These are phyloP conservation scores for Zaprionus lineosus DNA, from an alignment of 2,888 invertebrate species.

Conservation along the genomic window DNA sequence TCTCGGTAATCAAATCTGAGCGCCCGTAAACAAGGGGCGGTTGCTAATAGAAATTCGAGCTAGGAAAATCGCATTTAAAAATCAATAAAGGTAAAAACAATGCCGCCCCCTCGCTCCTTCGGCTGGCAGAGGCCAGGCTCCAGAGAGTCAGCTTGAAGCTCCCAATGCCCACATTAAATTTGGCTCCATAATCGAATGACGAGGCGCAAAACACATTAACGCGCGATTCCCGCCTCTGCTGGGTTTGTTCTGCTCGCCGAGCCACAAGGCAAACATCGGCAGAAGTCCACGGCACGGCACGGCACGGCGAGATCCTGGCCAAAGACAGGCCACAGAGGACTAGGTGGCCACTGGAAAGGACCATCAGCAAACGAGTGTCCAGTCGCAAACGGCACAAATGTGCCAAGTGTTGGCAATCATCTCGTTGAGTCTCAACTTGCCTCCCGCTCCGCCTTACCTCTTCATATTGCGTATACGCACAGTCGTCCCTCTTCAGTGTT, in stretches of 20 bases:
- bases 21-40: slow-evolving; percentile 33
- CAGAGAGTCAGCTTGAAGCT: slow-evolving; percentile 50
- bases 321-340: no score
- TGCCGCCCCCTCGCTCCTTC: neutral
- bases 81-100: slow-evolving; percentile 56
- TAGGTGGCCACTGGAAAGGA: neutral
- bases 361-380: neutral
- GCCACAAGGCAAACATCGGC: slow-evolving; percentile 41
- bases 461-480: slow-evolving; percentile 28
- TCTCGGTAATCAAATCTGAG: slow-evolving; percentile 69
- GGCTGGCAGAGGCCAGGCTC: neutral
- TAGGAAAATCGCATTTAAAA: slow-evolving; percentile 53
- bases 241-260: no score
- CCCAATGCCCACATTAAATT: slow-evolving; percentile 59
- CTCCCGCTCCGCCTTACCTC: neutral
- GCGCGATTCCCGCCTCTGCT: slow-evolving; percentile 59
- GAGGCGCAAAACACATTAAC: slow-evolving; percentile 66
- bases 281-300: slow-evolving; percentile 29
- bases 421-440: slow-evolving; percentile 17
- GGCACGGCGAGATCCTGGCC: no score
- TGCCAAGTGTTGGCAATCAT: slow-evolving; percentile 42
- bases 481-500: slow-evolving; percentile 6
- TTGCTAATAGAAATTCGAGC: slow-evolving; percentile 62
- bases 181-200: slow-evolving; percentile 60
- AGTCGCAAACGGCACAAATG: neutral